A percentile compares a stretch with the other conserved stretches of the same genome.
phyloP scores from a whole-genome alignment of 2,113 vertebrate genomes.

The Anolis sagrei region DNA sequence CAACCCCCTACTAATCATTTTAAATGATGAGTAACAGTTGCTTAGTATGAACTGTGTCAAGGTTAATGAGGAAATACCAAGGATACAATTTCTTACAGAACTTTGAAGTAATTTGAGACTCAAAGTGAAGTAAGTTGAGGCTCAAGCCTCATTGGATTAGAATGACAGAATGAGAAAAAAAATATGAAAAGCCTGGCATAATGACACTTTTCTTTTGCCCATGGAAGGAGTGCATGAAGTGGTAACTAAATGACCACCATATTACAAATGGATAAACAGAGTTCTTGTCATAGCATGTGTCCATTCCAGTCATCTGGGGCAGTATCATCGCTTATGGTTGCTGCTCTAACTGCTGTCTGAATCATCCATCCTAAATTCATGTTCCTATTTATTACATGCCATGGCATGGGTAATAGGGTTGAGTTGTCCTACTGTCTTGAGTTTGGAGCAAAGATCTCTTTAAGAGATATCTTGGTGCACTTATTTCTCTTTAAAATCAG shows the following conservation, averaged over 20 bases:
- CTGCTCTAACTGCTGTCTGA: not conserved
- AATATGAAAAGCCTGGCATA: not conserved
- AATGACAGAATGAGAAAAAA: not conserved
- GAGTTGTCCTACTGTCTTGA: not conserved
- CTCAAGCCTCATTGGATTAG: not conserved
- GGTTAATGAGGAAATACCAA: not conserved
- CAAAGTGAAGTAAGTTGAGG: not conserved
- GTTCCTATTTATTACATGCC: not conserved
- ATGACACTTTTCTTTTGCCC: not conserved
- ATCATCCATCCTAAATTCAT: not conserved
- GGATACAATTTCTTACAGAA: not conserved
- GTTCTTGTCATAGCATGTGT: not conserved
- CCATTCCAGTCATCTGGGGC: not conserved
- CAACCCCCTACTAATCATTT: too few relatives aligned
- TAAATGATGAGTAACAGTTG: not conserved
- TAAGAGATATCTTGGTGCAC: not conserved
- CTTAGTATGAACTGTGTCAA: not conserved
- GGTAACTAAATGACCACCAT: not conserved
- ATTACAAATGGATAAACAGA: not conserved
- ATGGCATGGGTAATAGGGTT: not conserved
- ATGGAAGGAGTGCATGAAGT: not conserved
- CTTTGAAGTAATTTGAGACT: not conserved
- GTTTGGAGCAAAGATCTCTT: not conserved
- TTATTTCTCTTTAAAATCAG: not conserved
- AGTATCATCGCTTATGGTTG: not conserved